A percentile compares a stretch with the other conserved stretches of the same genome.
phyloP scores from a whole-genome alignment of 92 coral and sea anemone species.

The Paragorgia papillata region DNA sequence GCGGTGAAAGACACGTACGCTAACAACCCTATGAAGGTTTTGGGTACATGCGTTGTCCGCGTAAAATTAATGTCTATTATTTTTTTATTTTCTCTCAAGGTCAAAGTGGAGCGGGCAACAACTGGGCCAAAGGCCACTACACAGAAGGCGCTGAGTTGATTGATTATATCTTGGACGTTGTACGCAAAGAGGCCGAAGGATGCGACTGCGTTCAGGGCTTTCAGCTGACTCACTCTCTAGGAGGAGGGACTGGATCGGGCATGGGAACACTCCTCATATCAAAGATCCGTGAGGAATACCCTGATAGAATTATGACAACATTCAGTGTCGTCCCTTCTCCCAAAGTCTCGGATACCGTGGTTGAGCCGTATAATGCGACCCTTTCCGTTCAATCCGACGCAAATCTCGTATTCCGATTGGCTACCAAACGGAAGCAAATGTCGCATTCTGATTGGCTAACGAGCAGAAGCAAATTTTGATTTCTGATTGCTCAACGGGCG shows the following conservation, averaged over 20 bases:
- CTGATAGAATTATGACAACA: slow-evolving; percentile 82
- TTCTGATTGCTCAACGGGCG: no score
- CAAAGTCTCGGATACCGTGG: slow-evolving; percentile 88
- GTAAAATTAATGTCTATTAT: no score
- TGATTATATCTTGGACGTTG: slow-evolving; percentile 82
- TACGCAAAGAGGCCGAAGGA: slow-evolving; percentile 85
- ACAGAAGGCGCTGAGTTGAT: slow-evolving; percentile 87
- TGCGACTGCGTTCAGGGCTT: slow-evolving; percentile 90
- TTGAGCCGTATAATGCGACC: slow-evolving; percentile 96
- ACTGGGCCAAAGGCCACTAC: slow-evolving; percentile 95
- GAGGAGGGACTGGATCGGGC: slow-evolving; percentile 93
- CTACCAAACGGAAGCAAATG: no score
- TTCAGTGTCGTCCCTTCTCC: slow-evolving; percentile 91
- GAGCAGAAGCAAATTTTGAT: no score
- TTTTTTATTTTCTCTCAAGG: slow-evolving; percentile 44
- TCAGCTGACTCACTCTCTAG: slow-evolving; percentile 88
- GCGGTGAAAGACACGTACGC: no score
- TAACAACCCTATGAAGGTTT: no score
- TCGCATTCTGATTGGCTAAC: no score
- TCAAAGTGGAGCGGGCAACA: slow-evolving; percentile 90
- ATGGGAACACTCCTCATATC: slow-evolving; percentile 85
- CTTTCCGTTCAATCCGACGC: slow-evolving; percentile 90
- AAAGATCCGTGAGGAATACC: slow-evolving; percentile 88
- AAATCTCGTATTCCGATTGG: no score
- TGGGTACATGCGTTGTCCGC: no score